These are phyloP conservation scores for Microtus pennsylvanicus DNA, from an alignment of 2,113 vertebrate species.

Conservation along the genomic window DNA sequence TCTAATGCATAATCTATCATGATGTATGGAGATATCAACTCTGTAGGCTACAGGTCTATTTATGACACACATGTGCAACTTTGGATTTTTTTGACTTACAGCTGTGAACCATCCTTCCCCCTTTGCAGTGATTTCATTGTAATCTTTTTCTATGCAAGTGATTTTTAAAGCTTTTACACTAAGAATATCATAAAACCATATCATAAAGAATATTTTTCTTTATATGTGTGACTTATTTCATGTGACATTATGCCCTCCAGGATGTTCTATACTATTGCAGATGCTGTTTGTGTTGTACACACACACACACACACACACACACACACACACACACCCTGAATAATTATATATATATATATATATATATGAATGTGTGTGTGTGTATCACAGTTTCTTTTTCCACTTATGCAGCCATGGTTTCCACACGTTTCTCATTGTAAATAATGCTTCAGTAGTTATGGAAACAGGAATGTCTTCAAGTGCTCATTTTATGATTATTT, in stretches of 20 bases:
- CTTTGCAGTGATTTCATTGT: background rate
- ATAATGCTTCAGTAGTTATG: background rate
- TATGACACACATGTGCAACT: background rate
- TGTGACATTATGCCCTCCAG: background rate
- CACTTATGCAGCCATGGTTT: background rate
- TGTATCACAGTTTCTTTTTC: background rate
- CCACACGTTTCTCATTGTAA: background rate
- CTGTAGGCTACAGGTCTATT: background rate
- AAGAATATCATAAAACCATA: background rate
- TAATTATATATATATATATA: background rate
- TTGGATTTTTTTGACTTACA: background rate
- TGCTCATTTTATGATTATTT: background rate
- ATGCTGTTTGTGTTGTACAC: background rate
- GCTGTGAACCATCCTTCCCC: background rate
- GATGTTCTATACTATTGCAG: background rate
- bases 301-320: background rate
- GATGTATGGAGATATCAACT: background rate
- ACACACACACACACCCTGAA: background rate
- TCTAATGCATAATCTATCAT: background rate
- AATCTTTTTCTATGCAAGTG: background rate
- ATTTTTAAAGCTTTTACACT: background rate
- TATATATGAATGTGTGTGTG: background rate
- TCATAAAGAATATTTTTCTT: background rate
- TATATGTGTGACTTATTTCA: background rate
- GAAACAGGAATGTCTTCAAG: background rate